Conservation (phyloP, 2,888 invertebrate species). For the Creontiades dilutus region DNA sequence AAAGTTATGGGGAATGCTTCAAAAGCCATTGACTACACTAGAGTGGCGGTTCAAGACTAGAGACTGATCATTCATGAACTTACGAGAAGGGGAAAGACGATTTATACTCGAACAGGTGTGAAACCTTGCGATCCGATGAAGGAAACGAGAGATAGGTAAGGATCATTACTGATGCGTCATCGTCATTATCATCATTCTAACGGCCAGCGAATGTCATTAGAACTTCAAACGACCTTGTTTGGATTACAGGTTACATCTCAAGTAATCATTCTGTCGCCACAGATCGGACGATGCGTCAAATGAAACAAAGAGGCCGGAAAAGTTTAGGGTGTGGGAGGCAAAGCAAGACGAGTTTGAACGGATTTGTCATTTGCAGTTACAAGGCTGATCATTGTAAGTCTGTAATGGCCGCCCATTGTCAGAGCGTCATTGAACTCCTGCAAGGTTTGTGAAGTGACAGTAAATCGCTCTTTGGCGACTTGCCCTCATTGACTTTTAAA, state of each 20-base stretch:
- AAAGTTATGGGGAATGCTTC: too few relatives aligned
- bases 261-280: background rate
- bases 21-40: too few relatives aligned
- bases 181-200: background rate
- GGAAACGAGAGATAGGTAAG: too few relatives aligned
- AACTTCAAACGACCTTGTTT: background rate
- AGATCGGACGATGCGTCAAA: conserved; percentile 3
- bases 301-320: conserved; percentile 1
- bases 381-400: conserved; percentile 34
- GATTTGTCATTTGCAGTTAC: conserved; percentile 2
- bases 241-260: background rate
- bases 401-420: background rate
- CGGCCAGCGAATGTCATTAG: background rate
- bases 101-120: too few relatives aligned
- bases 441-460: background rate
- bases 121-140: too few relatives aligned
- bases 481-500: conserved; percentile 20
- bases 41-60: too few relatives aligned
- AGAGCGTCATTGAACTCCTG: background rate
- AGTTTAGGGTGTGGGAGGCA: conserved; percentile 9
- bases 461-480: background rate
- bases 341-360: background rate
- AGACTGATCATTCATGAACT: too few relatives aligned
- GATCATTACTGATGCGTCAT: too few relatives aligned
- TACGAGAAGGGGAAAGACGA: too few relatives aligned